A percentile compares a stretch with the other conserved stretches of the same genome.
Evolutionary conservation across 2,113 vertebrate species (phyloP).

Genomic region (Malurus alboscapulatus): DNA sequence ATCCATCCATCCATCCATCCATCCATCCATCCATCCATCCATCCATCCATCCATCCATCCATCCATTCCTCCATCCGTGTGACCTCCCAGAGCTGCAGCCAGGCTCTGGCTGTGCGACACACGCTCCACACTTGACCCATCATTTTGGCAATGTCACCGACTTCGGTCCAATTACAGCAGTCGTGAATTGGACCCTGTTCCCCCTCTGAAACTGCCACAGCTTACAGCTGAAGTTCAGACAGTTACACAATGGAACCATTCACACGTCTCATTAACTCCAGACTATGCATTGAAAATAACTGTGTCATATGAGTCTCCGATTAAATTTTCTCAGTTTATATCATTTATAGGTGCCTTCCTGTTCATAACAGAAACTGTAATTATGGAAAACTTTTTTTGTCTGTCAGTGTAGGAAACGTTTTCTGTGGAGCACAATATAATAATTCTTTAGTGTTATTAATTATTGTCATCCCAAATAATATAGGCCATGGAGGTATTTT

Average conservation of each 20-base stretch:
- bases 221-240: background rate
- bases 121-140: background rate
- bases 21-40: too few relatives aligned
- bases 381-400: background rate
- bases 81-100: background rate
- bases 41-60: background rate
- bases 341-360: slow-evolving; percentile 16
- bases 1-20: too few relatives aligned
- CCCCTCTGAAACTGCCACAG: background rate
- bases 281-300: slow-evolving; percentile 39
- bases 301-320: background rate
- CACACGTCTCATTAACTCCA: slow-evolving; percentile 35
- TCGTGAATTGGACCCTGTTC: slow-evolving; percentile 37
- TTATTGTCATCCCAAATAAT: background rate
- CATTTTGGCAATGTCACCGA: background rate
- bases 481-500: background rate
- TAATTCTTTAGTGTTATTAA: background rate
- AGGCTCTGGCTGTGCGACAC: background rate
- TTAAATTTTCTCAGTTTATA: slow-evolving; percentile 35
- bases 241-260: slow-evolving; percentile 48
- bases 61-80: accelerated
- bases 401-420: background rate
- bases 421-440: background rate
- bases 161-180: slow-evolving; percentile 15
- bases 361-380: background rate